Evolutionary conservation across 1,140 invertebrate genomes (phyloP), one percentile per base, ranked within the genome.

Genomic region (Drosophila nigromelanica): DNA sequence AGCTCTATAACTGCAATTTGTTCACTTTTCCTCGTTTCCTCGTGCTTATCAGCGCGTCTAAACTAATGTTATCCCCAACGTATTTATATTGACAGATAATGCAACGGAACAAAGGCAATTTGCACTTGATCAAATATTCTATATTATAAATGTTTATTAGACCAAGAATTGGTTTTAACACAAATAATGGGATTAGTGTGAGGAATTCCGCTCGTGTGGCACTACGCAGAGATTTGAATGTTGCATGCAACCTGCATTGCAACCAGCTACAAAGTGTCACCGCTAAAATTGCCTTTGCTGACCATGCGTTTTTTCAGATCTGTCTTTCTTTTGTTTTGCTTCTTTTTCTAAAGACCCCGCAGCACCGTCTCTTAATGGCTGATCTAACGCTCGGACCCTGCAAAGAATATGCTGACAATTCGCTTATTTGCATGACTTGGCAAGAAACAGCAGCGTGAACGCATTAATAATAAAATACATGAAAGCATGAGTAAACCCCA

Each of bases 391-490:
- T 55, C n/a, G 11, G 33, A 42, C 11, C 37, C 14, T 15, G 70
- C 55, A 60, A 73, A 68, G 55, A 68, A 73, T 33, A 40, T 10
- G 50, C 50, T 60, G 64, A 52, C 37, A 81, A 81, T 86, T 50
- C 70, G 70, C 78, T 74, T 59, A 87, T 87, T 87, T 75, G 67
- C 74, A 87, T 86, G 81, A 86, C 74, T 87, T 77, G 70, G 67
- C 81, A 80, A 54, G 64, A 86, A 77, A 59, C 12, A 47, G 43
- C 37, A 37, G 21, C 40, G 18, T 52, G 51, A 51, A 66, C 48
- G 63, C 64, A 62, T 76, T 80, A 40, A 83, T 64, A 73, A 71
- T 80, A 45, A 83, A 68, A 76, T 68, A 83, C 8, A 35, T 35
- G 33, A 27, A 10, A 12, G 51, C 24, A 42, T 86, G 81, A 80